A percentile compares a stretch with the other conserved stretches of the same genome.
Conservation (phyloP, 2,888 invertebrate genomes). For the Rotaria magnacalcarata region DNA sequence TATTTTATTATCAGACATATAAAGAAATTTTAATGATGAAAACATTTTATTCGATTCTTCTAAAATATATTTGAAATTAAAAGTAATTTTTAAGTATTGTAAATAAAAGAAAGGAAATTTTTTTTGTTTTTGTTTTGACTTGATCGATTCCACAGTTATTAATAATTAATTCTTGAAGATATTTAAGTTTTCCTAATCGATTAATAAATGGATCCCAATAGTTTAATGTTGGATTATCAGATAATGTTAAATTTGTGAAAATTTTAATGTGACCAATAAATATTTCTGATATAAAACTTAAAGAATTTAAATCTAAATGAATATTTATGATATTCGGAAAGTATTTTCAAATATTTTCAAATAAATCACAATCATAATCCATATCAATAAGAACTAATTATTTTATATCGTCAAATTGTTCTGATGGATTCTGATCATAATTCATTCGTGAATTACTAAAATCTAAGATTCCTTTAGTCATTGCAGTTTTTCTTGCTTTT, state of each 20-base stretch:
- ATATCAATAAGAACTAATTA: background rate
- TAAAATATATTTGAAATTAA: no score
- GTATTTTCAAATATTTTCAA: constrained; percentile 3
- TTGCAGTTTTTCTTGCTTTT: no score
- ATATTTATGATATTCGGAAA: background rate
- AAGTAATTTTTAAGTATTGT: no score
- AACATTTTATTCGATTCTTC: background rate
- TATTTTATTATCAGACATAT: background rate
- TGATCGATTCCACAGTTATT: background rate
- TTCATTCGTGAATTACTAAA: background rate
- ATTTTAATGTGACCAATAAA: background rate
- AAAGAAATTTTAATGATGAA: background rate
- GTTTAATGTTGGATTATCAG: background rate
- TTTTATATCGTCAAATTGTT: background rate
- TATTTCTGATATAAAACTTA: background rate
- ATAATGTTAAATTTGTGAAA: background rate
- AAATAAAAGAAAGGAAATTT: no score
- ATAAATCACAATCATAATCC: background rate
- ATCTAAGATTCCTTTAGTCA: no score
- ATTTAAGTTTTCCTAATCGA: background rate
- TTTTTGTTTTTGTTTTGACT: background rate
- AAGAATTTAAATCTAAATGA: background rate
- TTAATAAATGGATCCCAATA: background rate
- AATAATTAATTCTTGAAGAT: background rate
- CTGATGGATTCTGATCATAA: background rate